Conservation (phyloP, 2,113 vertebrate genomes). For the Addax nasomaculatus region DNA sequence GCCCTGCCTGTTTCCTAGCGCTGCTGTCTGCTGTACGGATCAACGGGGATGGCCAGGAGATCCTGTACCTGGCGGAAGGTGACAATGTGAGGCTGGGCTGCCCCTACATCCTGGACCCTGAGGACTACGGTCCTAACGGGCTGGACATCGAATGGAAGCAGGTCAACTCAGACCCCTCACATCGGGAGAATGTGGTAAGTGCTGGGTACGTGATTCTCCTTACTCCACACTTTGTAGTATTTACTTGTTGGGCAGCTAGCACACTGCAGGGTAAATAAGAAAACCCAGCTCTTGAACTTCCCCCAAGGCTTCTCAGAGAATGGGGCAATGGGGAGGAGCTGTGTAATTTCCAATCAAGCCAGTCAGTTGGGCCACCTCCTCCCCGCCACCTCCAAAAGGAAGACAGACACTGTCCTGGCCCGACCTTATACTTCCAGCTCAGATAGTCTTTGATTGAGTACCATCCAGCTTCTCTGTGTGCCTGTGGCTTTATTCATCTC, state of each 20-base stretch:
- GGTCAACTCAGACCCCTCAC: conserved; percentile 84
- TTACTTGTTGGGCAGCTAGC: background rate
- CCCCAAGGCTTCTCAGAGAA: background rate
- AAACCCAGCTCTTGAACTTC: background rate
- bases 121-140: conserved; percentile 84
- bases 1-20: conserved; percentile 47
- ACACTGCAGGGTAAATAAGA: background rate
- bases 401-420: background rate
- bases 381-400: background rate
- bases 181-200: conserved; percentile 84
- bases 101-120: conserved; percentile 80
- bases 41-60: conserved; percentile 78
- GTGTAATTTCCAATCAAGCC: background rate
- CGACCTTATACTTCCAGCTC: background rate
- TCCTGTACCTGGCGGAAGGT: conserved; percentile 83
- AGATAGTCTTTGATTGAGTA: background rate
- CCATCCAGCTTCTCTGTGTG: background rate
- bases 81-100: conserved; percentile 85
- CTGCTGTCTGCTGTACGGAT: conserved; percentile 77
- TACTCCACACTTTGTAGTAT: background rate
- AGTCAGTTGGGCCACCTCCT: background rate
- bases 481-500: background rate
- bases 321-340: background rate
- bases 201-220: background rate
- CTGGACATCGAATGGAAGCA: conserved; percentile 90